phyloP scores from a whole-genome alignment of 2,797 vertebrate genomes.

The Melanogrammus aeglefinus region DNA sequence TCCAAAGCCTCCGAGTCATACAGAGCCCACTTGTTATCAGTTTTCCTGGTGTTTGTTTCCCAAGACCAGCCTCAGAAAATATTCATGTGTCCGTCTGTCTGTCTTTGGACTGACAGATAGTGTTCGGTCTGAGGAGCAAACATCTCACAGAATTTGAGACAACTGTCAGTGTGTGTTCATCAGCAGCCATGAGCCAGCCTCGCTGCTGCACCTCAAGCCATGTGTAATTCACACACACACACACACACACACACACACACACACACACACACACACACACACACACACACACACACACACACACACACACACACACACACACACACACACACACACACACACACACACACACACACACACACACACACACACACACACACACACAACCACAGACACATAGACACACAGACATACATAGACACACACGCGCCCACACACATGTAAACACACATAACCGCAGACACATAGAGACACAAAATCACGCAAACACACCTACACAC shows the following conservation, averaged over 20 bases:
- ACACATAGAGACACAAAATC: no score
- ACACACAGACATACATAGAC: background rate
- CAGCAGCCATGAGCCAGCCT: slow-evolving; percentile 45
- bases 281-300: background rate
- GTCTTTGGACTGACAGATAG: slow-evolving; percentile 1
- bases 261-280: slow-evolving; percentile 14
- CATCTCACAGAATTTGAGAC: slow-evolving; percentile 49
- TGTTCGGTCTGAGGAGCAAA: slow-evolving; percentile 45
- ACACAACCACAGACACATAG: background rate
- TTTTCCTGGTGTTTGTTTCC: background rate
- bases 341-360: background rate
- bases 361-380: background rate
- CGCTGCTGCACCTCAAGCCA: slow-evolving; percentile 62
- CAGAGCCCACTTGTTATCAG: background rate
- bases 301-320: background rate
- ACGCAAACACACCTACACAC: background rate
- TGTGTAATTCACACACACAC: slow-evolving; percentile 55
- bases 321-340: background rate
- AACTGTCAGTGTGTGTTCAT: slow-evolving; percentile 66
- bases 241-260: slow-evolving; percentile 2
- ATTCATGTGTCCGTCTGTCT: background rate
- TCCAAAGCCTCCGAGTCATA: background rate
- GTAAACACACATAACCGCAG: background rate
- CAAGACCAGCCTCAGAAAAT: background rate
- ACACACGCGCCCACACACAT: background rate